Evolutionary conservation across 2,797 vertebrate genomes (phyloP), one percentile per base, ranked within the genome.

Genomic region (Megalops cyprinoides): DNA sequence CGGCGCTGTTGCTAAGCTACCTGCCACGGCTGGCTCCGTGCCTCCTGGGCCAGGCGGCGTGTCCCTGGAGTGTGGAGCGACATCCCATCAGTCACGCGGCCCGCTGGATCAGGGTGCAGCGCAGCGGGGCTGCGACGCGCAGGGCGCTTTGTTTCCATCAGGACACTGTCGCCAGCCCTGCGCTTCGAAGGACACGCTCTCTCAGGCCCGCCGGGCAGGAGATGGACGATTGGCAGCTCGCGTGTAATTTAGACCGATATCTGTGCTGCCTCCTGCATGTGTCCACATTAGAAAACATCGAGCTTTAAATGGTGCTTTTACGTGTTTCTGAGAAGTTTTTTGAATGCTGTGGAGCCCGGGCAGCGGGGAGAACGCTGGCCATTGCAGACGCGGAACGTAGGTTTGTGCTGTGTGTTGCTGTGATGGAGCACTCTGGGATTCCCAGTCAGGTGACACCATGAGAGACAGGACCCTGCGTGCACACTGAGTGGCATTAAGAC

Each of bases 1-100:
- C 18, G 77, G 31, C 62, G 62, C 77, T 79, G 62, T 55, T 71
- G 78, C 46, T 39, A 23, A 71, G 37, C 62, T 7, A 34, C 60
- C 25, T 65, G 60, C 31, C 15, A 9, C 9, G n/a, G 9, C 58
- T 49, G 46, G 9, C 62, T 51, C 31, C 0, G 31, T 20, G 55
- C 4, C 18, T 28, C 39, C 39, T 2, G 44, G 46, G 46, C 71
- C 71, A 4, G 44, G 23, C 15, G 42, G 15, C 42, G 5, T 5
- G 2, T 49, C 42, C 44, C 71, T 28, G 34, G 37, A n/a, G 44
- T n/a, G 23, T 6, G 23, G 71, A 74, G 23, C 71, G 42, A 10
- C 71, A 46, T 74, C 71, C 71, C 71, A 74, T 74, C 12, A 37
- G 34, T 69, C 42, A 74, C 44, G 8, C 65, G 6, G 67, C 67